Evolutionary conservation across 2,797 vertebrate genomes (phyloP).

Genomic region (Selene dorsalis): DNA sequence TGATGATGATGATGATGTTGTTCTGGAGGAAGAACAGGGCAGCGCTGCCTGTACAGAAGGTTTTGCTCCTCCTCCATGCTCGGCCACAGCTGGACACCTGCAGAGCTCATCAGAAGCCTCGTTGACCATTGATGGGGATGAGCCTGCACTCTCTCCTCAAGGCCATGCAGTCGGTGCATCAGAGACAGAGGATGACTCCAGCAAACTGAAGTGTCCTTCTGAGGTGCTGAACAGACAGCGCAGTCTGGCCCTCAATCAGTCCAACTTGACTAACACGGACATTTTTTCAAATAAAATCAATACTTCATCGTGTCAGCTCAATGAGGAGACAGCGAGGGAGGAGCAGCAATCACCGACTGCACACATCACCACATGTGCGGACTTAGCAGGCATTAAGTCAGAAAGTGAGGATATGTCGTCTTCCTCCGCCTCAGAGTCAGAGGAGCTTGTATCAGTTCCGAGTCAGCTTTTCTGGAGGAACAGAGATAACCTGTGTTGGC

Average conservation of each 20-base stretch:
- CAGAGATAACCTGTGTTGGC: slow-evolving; percentile 88
- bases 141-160: background rate
- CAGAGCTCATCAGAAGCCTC: slow-evolving; percentile 24
- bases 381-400: background rate
- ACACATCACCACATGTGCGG: background rate
- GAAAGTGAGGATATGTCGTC: slow-evolving; percentile 9
- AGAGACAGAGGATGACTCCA: background rate
- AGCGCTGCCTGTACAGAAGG: background rate
- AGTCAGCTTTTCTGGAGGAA: slow-evolving; percentile 90
- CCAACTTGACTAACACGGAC: background rate
- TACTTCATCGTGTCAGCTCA: background rate
- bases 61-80: background rate
- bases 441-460: slow-evolving; percentile 60
- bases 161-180: background rate
- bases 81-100: background rate
- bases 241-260: slow-evolving; percentile 23
- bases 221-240: background rate
- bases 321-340: background rate
- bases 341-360: background rate
- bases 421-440: background rate
- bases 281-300: slow-evolving; percentile 14
- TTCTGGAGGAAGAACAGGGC: background rate
- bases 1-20: background rate
- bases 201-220: slow-evolving; percentile 7
- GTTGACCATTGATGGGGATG: background rate